Percentiles rank a stretch among this genome's conserved stretches.
Conservation (phyloP, 2,113 vertebrate species). For the Brevimyrus niger region DNA sequence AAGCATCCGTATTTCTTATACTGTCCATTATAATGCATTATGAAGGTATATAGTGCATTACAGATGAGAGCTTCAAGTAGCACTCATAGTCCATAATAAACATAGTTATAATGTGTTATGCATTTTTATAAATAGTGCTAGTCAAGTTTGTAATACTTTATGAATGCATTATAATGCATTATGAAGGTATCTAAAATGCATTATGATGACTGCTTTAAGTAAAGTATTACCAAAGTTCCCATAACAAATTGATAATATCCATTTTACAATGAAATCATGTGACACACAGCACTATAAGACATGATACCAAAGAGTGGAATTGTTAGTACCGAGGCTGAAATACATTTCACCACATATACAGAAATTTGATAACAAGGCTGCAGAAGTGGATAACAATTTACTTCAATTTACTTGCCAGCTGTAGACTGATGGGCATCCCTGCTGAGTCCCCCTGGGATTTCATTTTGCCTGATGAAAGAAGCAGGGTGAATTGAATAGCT, state of each 20-base stretch:
- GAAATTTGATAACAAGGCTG: neutral
- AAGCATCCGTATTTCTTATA: no score
- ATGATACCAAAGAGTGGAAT: neutral
- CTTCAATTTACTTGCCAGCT: neutral
- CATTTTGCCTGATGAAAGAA: neutral
- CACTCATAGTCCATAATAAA: no score
- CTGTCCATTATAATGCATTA: no score
- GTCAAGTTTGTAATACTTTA: no score
- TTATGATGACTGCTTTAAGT: no score
- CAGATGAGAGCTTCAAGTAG: no score
- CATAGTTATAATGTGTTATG: no score
- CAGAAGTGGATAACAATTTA: conserved; percentile 1
- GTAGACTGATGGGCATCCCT: neutral
- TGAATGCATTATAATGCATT: no score
- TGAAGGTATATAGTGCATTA: no score
- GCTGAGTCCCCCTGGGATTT: neutral
- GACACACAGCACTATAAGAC: neutral
- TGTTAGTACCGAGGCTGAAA: neutral
- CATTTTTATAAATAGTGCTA: no score
- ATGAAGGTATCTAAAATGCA: no score
- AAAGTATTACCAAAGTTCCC: neutral
- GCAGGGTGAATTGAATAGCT: neutral
- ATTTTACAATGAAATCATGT: neutral
- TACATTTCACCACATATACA: neutral
- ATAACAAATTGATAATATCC: neutral